Base-by-base conservation (phyloP, 2,888 invertebrate genomes). In the Macrosoma leucophasiata region DNA sequence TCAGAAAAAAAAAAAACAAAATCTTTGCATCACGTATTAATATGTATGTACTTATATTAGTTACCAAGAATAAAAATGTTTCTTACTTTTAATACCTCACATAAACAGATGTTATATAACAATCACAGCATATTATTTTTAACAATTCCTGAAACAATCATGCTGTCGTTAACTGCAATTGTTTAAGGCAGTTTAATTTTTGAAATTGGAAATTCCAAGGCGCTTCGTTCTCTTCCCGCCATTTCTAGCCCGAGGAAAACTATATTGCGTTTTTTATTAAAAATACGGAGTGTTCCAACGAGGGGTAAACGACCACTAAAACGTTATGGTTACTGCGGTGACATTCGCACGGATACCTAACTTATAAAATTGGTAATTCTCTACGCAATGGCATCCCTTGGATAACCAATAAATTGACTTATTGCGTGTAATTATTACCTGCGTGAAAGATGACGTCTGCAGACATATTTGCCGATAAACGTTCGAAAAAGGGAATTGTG, bases 281-380 rank as follows among this genome's bases (percentile, higher is more conserved):
- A 78, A 79, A 74, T 70, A 72, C 73, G 68, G 61, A 75, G 69
- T 73, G 69, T 65, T 64, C 67, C 66, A 66, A 77, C 74, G 71
- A 78, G 75, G 75, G 71, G 75, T 52, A 55, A 79, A 82, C 66
- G 64, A 58, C 63, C 74, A 75, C 71, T 81, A 74, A 81, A 82
- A 78, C 52, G 74, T 81, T 77, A 82, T 72, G 75, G 77, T 75
- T 74, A 78, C 71, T 70, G 77, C 71, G 72, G 77, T 70, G 76
- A 77, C 77, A 75, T 70, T 76, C 65, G 63, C 65, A 69, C 62
- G 64, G 71, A 74, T 71, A 70, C 67, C 72, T 70, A 73, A 76
- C 79, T 77, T 77, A 78, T 70, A 76, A 81, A 79, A 79, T 71
- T 72, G 74, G 73, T 68, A 67, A 73, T 53, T 71, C 66, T 58